phyloP scores from a whole-genome alignment of 2,113 vertebrate genomes.

The Pygoscelis adeliae region DNA sequence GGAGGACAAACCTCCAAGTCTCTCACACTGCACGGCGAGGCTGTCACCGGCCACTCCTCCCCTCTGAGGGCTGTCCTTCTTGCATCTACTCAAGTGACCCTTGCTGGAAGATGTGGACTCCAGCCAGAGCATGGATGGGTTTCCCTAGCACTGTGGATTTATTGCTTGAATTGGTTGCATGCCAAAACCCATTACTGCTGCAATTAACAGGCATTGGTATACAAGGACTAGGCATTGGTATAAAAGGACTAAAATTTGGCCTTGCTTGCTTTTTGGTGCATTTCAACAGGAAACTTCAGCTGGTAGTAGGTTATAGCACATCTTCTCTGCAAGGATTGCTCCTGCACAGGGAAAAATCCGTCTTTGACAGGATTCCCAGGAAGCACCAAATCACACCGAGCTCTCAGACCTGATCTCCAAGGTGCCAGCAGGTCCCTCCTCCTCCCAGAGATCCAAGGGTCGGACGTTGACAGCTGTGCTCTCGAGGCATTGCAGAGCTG shows the following conservation, averaged over 20 bases:
- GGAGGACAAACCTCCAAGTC: not conserved
- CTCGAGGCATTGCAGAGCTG: not conserved
- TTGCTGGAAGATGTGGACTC: not conserved
- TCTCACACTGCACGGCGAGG: fast-evolving
- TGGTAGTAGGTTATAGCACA: not conserved
- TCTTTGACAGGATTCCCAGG: not conserved
- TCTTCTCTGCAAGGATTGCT: not conserved
- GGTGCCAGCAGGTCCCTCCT: not conserved
- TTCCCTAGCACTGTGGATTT: not conserved
- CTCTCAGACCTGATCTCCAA: not conserved
- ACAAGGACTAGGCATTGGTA: not conserved
- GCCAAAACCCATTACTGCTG: not conserved
- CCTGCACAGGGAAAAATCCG: not conserved
- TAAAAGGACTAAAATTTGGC: not conserved
- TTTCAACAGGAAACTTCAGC: not conserved
- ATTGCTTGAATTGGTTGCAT: not conserved
- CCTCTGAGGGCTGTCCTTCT: not conserved
- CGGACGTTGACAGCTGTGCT: not conserved
- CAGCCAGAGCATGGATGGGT: not conserved
- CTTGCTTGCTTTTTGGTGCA: not conserved
- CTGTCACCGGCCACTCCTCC: not conserved
- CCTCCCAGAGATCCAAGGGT: not conserved
- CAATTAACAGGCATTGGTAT: not conserved
- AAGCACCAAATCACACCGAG: not conserved
- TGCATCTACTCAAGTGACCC: not conserved